Evolutionary conservation across 2,888 invertebrate genomes (phyloP).

Genomic region (Sacculina carcini): DNA sequence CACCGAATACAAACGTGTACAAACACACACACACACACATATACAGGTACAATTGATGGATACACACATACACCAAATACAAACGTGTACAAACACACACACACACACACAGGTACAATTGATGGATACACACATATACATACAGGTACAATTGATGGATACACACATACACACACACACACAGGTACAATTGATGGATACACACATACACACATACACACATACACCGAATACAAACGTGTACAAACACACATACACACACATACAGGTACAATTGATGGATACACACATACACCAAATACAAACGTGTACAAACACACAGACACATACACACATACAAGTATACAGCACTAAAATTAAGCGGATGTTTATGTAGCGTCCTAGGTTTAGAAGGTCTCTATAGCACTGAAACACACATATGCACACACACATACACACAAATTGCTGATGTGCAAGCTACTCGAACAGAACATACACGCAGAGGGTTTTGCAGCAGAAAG

Average conservation of each 20-base stretch:
- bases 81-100: no score
- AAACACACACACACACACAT: slow-evolving; percentile 6
- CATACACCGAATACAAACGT: no score
- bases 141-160: neutral
- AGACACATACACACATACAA: neutral
- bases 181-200: no score
- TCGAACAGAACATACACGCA: neutral
- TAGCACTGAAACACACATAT: no score
- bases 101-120: neutral
- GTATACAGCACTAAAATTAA: neutral
- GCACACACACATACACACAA: neutral
- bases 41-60: slow-evolving; percentile 7
- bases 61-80: slow-evolving; percentile 1
- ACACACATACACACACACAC: no score
- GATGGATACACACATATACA: neutral
- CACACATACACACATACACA: no score
- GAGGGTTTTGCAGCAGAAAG: neutral
- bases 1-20: slow-evolving; percentile 4
- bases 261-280: no score
- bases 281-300: no score
- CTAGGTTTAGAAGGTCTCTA: no score
- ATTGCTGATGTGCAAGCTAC: neutral
- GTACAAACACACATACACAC: neutral
- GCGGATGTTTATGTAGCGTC: no score
- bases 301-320: neutral